Percentiles rank a stretch among this genome's conserved stretches.
These are phyloP conservation scores for Podarcis raffonei DNA, from an alignment of 2,113 vertebrate species.

Conservation along the genomic window DNA sequence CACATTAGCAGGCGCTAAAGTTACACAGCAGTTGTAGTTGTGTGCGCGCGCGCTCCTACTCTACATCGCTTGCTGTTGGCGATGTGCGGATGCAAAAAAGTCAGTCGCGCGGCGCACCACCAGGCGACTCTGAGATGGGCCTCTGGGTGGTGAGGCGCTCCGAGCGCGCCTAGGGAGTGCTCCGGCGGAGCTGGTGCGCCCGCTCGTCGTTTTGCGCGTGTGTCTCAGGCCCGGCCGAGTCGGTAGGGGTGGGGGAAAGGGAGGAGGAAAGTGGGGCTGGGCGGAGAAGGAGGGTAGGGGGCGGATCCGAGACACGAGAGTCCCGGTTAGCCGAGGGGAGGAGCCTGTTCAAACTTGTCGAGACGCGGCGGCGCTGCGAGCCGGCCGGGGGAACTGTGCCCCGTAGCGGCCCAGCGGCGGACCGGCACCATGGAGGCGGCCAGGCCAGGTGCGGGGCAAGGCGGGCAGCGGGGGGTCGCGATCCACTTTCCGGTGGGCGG, in stretches of 20 bases:
- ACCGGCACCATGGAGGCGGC: conserved; percentile 18
- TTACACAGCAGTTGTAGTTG: neutral
- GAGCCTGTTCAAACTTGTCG: conserved; percentile 5
- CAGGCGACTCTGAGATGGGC: neutral
- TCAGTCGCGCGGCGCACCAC: too few species aligned
- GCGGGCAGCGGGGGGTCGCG: neutral
- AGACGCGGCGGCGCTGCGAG: conserved; percentile 3
- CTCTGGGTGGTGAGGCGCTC: too few species aligned
- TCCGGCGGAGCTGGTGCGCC: neutral
- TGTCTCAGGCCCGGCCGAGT: neutral
- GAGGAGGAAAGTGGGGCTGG: neutral
- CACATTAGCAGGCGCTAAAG: neutral
- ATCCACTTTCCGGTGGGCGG: neutral
- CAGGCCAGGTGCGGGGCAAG: neutral
- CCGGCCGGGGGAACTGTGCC: neutral
- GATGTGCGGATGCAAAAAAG: too few species aligned
- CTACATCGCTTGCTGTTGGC: too few species aligned
- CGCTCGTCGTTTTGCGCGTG: too few species aligned
- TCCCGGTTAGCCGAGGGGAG: neutral
- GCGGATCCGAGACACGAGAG: neutral
- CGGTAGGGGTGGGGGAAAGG: neutral
- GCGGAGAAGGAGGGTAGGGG: neutral
- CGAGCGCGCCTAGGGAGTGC: too few species aligned
- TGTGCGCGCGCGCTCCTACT: neutral
- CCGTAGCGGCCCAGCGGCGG: neutral